These are phyloP conservation scores for Tiliacea citrago DNA, from an alignment of 2,888 invertebrate species.

Conservation along the genomic window DNA sequence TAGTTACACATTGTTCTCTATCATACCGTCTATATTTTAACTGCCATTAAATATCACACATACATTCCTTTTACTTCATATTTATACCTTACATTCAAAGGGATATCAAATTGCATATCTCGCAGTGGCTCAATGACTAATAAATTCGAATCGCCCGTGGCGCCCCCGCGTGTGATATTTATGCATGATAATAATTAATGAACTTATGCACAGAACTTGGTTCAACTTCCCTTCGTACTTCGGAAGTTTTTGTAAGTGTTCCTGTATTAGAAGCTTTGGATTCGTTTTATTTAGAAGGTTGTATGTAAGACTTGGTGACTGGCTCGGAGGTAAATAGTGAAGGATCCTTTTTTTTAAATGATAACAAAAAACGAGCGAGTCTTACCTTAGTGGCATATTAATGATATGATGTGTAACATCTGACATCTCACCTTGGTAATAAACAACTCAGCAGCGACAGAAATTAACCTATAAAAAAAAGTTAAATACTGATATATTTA, in stretches of 20 bases:
- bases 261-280: conserved; percentile 1
- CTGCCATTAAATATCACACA: conserved; percentile 5
- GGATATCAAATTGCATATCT: conserved; percentile 54
- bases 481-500: no score
- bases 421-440: no score
- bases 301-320: background rate
- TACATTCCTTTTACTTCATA: conserved; percentile 15
- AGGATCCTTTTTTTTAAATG: background rate
- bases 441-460: no score
- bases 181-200: conserved; percentile 60
- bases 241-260: conserved; percentile 12
- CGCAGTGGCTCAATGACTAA: conserved; percentile 34
- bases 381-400: no score
- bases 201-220: conserved; percentile 53
- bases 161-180: conserved; percentile 49
- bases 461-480: no score
- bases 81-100: conserved; percentile 25
- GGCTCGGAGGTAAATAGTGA: background rate
- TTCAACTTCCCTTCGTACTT: conserved; percentile 24
- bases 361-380: background rate
- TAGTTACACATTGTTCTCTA: conserved; percentile 8
- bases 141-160: conserved; percentile 59
- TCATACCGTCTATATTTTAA: conserved; percentile 12
- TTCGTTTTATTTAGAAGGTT: conserved; percentile 13
- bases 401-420: no score